Conservation (phyloP, 2,797 vertebrate genomes). For the Tauraco hartlaubi region DNA sequence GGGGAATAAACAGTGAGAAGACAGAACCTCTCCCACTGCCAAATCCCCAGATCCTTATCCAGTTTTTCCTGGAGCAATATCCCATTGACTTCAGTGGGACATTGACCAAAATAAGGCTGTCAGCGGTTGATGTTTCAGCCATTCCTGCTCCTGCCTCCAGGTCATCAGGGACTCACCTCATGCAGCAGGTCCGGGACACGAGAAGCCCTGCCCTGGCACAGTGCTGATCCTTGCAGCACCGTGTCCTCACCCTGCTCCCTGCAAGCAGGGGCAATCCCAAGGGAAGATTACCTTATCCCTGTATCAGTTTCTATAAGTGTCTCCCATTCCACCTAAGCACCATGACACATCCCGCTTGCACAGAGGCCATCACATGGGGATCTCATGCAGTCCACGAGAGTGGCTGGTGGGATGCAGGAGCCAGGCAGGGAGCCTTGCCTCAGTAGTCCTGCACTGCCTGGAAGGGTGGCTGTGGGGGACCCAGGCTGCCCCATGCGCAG, state of each 20-base stretch:
- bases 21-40: conserved; percentile 30
- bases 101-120: conserved; percentile 14
- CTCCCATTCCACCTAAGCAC: background rate
- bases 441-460: background rate
- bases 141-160: background rate
- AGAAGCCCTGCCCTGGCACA: background rate
- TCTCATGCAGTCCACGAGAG: background rate
- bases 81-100: conserved; percentile 27
- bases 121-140: background rate
- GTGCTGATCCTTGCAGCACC: background rate
- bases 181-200: background rate
- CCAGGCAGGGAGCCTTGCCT: background rate
- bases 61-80: conserved; percentile 50
- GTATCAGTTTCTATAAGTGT: accelerated
- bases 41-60: conserved; percentile 49
- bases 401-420: background rate
- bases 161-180: background rate
- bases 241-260: background rate
- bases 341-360: accelerated
- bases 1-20: background rate
- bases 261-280: background rate
- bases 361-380: background rate
- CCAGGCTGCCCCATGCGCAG: background rate
- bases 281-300: background rate
- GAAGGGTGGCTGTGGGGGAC: background rate